These are phyloP conservation scores for Malacoraja senta DNA, from an alignment of 2,797 vertebrate species.

Conservation along the genomic window DNA sequence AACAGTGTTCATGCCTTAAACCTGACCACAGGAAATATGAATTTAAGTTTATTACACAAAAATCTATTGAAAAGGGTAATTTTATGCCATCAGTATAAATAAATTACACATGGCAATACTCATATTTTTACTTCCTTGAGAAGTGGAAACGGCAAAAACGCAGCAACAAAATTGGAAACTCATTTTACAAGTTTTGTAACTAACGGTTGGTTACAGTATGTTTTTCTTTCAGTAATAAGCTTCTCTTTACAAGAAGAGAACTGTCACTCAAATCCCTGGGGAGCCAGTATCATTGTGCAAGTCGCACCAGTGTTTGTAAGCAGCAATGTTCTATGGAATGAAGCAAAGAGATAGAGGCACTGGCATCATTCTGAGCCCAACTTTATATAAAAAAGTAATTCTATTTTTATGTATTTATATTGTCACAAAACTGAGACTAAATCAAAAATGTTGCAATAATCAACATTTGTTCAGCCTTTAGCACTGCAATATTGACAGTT, in stretches of 20 bases:
- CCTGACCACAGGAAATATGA: slow-evolving; percentile 31
- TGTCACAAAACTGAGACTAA: neutral
- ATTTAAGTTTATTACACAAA: slow-evolving; percentile 28
- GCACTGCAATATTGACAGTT: neutral
- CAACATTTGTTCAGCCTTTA: neutral
- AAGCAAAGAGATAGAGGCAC: neutral
- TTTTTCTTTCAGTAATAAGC: slow-evolving; percentile 35
- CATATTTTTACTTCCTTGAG: neutral
- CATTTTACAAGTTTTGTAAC: slow-evolving; percentile 29
- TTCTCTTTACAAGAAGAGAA: slow-evolving; percentile 2
- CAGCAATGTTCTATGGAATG: neutral
- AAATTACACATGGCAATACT: slow-evolving; percentile 15
- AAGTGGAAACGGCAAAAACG: neutral
- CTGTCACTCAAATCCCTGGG: slow-evolving; percentile 26
- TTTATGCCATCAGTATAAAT: slow-evolving; percentile 33
- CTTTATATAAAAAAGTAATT: neutral
- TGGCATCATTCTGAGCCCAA: slow-evolving; percentile 25
- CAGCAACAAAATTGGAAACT: slow-evolving; percentile 8
- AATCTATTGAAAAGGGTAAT: slow-evolving; percentile 17
- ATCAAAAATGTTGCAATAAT: slow-evolving; percentile 7
- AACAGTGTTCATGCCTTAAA: slow-evolving; percentile 12
- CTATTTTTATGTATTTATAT: neutral
- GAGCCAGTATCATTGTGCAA: slow-evolving; percentile 7
- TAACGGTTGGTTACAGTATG: neutral
- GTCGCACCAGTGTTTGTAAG: neutral